Conservation (phyloP, 1,140 invertebrate genomes). For the Hyles euphorbiae region DNA sequence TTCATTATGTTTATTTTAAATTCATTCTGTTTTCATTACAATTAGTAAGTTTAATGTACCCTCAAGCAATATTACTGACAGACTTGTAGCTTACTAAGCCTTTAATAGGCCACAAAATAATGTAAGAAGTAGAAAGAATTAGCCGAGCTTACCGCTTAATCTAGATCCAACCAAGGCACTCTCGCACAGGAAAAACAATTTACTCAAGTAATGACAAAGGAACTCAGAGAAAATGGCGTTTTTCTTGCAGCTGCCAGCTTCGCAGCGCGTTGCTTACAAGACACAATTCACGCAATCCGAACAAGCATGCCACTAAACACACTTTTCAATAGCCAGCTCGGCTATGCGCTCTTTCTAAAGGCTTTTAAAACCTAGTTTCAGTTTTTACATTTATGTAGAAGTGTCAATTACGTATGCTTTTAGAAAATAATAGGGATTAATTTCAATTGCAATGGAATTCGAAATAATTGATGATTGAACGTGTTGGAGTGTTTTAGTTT, state of each 20-base stretch:
- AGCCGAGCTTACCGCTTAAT: slow-evolving; percentile 49
- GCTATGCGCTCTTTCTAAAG: too few relatives aligned
- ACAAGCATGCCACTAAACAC: slow-evolving; percentile 11
- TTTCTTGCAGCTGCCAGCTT: slow-evolving; percentile 23
- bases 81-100: slow-evolving; percentile 25
- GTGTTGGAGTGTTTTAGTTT: too few relatives aligned
- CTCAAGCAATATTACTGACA: not conserved
- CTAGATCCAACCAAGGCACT: slow-evolving; percentile 42
- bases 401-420: too few relatives aligned
- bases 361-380: too few relatives aligned
- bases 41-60: too few relatives aligned
- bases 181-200: slow-evolving; percentile 49
- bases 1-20: too few relatives aligned
- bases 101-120: slow-evolving; percentile 28
- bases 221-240: slow-evolving; percentile 37
- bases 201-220: slow-evolving; percentile 43
- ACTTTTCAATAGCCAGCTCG: not conserved
- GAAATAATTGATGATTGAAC: too few relatives aligned
- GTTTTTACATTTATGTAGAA: too few relatives aligned
- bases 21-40: too few relatives aligned
- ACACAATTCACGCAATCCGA: slow-evolving; percentile 12
- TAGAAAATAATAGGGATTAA: too few relatives aligned
- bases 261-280: slow-evolving; percentile 14
- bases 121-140: slow-evolving; percentile 25
- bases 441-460: too few relatives aligned